phyloP scores from a whole-genome alignment of 2,113 vertebrate genomes.

The Prinia subflava region DNA sequence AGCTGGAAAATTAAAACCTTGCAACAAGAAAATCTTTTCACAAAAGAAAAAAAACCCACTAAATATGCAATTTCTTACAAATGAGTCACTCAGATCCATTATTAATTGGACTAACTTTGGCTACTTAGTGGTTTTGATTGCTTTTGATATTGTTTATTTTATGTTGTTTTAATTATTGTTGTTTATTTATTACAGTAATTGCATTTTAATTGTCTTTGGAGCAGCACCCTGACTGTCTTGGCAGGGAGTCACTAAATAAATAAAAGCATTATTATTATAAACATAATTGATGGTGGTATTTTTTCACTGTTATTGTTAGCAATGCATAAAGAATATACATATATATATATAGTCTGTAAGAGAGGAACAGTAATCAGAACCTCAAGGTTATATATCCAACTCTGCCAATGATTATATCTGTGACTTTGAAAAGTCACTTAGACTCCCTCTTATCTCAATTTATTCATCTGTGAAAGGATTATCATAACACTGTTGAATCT shows the following conservation, averaged over 20 bases:
- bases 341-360: background rate
- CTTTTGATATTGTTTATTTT: constrained; percentile 57
- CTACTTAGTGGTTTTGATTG: constrained; percentile 34
- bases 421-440: constrained; percentile 57
- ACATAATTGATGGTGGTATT: constrained; percentile 15
- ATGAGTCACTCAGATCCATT: constrained; percentile 32
- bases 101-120: constrained; percentile 43
- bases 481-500: constrained; percentile 50
- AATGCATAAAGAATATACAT: background rate
- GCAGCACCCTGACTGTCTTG: constrained; percentile 21
- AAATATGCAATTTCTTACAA: constrained; percentile 1
- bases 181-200: constrained; percentile 63
- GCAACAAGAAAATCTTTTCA: background rate
- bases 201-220: constrained; percentile 65
- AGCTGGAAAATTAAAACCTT: background rate
- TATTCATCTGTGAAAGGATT: constrained; percentile 63
- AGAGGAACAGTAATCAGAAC: constrained; percentile 5
- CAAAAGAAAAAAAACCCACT: background rate
- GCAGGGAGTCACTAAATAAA: constrained; percentile 56
- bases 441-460: constrained; percentile 47
- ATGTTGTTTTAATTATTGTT: constrained; percentile 49
- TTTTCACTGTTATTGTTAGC: constrained; percentile 4
- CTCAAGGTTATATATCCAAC: constrained; percentile 33
- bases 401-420: constrained; percentile 17
- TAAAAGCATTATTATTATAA: constrained; percentile 63